phyloP scores from a whole-genome alignment of 2,888 invertebrate genomes.

The Cosmopolites sordidus region DNA sequence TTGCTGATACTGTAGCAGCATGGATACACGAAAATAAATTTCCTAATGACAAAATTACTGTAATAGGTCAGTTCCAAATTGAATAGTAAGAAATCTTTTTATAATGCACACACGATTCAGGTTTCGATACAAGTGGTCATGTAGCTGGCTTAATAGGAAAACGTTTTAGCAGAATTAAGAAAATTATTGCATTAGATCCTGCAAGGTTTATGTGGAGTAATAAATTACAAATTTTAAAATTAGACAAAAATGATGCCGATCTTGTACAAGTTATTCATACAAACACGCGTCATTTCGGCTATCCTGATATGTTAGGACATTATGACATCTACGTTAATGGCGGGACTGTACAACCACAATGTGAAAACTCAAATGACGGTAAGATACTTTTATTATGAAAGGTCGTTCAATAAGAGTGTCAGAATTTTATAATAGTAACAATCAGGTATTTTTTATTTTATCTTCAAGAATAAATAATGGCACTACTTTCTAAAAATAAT shows the following conservation, averaged over 20 bases:
- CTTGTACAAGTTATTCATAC: slow-evolving; percentile 68
- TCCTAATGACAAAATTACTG: background rate
- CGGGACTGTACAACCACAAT: slow-evolving; percentile 65
- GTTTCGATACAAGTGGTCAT: slow-evolving; percentile 11
- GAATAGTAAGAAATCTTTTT: too few species aligned
- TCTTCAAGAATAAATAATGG: too few species aligned
- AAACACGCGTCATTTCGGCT: slow-evolving; percentile 69
- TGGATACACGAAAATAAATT: background rate
- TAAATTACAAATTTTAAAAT: slow-evolving; percentile 10
- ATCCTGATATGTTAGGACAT: slow-evolving; percentile 62
- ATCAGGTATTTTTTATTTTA: too few species aligned
- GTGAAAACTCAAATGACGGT: slow-evolving; percentile 55
- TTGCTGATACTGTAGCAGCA: background rate
- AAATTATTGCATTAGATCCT: slow-evolving; percentile 49
- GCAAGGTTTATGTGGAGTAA: background rate
- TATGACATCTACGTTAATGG: slow-evolving; percentile 74
- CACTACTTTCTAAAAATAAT: too few species aligned
- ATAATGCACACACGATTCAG: background rate
- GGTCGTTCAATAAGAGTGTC: too few species aligned
- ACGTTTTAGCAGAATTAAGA: slow-evolving; percentile 33
- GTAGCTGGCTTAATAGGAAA: slow-evolving; percentile 7
- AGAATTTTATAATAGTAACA: too few species aligned
- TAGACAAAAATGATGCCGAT: slow-evolving; percentile 65
- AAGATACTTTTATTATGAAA: too few species aligned
- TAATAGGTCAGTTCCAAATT: too few species aligned